These are phyloP conservation scores for Catharus bicknelli DNA, from an alignment of 2,113 vertebrate species.

Conservation along the genomic window DNA sequence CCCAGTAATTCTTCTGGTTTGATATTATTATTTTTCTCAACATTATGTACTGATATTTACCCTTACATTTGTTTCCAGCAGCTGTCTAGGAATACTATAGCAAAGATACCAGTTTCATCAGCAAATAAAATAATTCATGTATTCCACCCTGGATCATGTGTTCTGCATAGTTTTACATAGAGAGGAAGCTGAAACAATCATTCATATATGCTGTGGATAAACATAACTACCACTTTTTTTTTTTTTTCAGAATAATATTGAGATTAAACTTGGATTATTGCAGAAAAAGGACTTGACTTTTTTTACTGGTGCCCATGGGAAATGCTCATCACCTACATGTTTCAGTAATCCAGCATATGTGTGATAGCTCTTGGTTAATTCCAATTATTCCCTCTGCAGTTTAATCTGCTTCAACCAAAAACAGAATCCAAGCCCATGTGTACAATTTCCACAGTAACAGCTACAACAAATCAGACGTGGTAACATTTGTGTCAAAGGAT, in stretches of 20 bases:
- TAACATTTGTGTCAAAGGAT: not conserved
- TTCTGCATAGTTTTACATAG: not conserved
- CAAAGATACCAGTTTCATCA: not conserved
- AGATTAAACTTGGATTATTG: not conserved
- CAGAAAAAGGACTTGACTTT: not conserved
- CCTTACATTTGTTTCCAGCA: not conserved
- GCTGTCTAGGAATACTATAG: not conserved
- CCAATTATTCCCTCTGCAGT: not conserved
- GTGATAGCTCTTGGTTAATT: not conserved
- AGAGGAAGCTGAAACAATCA: not conserved
- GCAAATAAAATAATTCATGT: not conserved
- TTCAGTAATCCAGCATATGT: not conserved
- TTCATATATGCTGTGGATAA: not conserved
- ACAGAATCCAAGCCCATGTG: not conserved
- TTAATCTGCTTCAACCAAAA: not conserved
- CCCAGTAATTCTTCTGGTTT: not conserved
- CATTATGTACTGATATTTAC: not conserved
- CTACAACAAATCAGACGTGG: not conserved
- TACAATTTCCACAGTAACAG: not conserved
- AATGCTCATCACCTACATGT: not conserved
- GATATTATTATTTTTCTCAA: not conserved
- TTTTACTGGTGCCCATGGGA: not conserved
- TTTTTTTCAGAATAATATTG: not conserved
- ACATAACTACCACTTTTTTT: not conserved
- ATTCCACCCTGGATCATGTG: not conserved